phyloP scores from a whole-genome alignment of 1,140 invertebrate species.

The Pinna nobilis region DNA sequence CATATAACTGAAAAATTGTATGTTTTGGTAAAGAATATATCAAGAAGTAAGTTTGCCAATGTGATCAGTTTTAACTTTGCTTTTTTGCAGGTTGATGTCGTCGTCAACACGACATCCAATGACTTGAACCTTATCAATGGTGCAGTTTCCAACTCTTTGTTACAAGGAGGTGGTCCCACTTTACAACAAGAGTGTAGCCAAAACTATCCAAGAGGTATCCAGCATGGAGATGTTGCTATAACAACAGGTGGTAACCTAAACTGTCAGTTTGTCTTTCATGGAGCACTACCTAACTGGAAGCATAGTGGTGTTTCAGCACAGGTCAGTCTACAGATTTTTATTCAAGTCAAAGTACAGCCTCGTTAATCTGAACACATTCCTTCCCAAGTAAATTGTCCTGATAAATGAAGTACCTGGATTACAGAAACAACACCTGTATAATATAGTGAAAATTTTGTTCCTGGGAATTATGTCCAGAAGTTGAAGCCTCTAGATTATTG shows the following conservation, averaged over 20 bases:
- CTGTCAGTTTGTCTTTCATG: conserved; percentile 50
- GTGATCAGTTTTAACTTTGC: background rate
- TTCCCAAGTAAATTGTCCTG: too few relatives aligned
- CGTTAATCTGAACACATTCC: too few relatives aligned
- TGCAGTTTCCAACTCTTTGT: conserved; percentile 42
- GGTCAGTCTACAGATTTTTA: too few relatives aligned
- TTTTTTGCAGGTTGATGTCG: conserved; percentile 44
- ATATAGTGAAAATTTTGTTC: too few relatives aligned
- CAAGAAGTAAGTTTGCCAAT: background rate
- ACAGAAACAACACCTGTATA: too few relatives aligned
- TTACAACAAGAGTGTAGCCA: conserved; percentile 50
- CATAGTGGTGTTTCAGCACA: too few relatives aligned
- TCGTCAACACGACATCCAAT: conserved; percentile 49
- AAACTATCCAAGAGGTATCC: conserved; percentile 51
- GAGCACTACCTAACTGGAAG: conserved; percentile 41
- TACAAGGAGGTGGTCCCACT: conserved; percentile 37
- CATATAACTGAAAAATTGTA: too few relatives aligned
- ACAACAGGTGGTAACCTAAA: conserved; percentile 49
- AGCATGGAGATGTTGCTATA: conserved; percentile 48
- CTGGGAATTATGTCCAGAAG: too few relatives aligned
- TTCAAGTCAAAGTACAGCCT: too few relatives aligned
- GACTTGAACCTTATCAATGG: conserved; percentile 44
- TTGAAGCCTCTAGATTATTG: too few relatives aligned
- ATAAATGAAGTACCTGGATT: too few relatives aligned
- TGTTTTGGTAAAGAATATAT: too few relatives aligned